phyloP scores from a whole-genome alignment of 2,888 invertebrate genomes.

The Mimachlamys varia region DNA sequence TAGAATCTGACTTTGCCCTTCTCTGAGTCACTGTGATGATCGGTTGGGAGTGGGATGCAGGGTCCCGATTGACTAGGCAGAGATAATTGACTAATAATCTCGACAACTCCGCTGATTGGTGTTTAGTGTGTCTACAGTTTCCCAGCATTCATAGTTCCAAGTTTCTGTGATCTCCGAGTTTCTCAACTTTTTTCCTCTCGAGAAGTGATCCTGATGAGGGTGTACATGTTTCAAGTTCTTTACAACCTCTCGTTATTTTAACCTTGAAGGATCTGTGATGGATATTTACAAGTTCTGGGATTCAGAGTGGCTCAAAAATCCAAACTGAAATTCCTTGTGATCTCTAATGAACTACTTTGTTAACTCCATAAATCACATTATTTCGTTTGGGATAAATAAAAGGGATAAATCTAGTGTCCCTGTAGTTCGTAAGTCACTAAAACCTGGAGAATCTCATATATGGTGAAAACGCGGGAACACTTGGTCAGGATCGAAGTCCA shows the following conservation, averaged over 20 bases:
- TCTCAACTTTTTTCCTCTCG: background rate
- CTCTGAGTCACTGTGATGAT: background rate
- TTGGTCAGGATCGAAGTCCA: background rate
- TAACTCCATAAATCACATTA: background rate
- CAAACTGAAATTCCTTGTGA: background rate
- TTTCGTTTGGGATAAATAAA: background rate
- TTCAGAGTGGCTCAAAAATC: background rate
- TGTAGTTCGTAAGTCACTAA: background rate
- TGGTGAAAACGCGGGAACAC: background rate
- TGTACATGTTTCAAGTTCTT: background rate
- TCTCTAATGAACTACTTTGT: background rate
- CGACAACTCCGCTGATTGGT: background rate
- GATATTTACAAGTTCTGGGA: background rate
- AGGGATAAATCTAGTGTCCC: background rate
- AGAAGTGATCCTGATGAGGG: background rate
- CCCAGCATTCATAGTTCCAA: background rate
- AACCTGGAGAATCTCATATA: background rate
- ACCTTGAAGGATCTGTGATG: background rate
- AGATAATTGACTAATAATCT: constrained; percentile 26
- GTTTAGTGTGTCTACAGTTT: background rate
- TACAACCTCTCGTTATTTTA: background rate
- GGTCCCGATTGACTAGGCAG: constrained; percentile 1
- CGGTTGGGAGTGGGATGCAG: background rate
- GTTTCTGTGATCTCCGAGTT: background rate
- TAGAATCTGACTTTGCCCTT: background rate